Conservation (phyloP, 1,140 invertebrate species). For the Zophobas atratus region DNA sequence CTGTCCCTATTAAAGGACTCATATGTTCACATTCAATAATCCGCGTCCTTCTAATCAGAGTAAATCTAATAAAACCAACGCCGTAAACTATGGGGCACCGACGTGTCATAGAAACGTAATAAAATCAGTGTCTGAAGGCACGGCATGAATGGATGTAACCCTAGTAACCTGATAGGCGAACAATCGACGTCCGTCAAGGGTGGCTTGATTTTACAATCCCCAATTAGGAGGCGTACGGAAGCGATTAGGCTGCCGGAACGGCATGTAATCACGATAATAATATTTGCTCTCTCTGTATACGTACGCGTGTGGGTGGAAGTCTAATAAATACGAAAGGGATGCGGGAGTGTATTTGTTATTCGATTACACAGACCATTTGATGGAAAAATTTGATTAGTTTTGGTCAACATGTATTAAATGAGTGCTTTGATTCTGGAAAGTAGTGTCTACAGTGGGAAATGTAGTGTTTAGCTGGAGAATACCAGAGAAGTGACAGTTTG, state of each 20-base stretch:
- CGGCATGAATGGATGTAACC: constrained; percentile 44
- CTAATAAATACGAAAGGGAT: constrained; percentile 19
- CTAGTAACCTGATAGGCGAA: constrained; percentile 45
- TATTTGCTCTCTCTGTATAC: neutral
- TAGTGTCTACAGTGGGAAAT: too few species aligned
- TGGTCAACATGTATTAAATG: neutral
- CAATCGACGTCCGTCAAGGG: constrained; percentile 46
- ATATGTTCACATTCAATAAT: constrained; percentile 12
- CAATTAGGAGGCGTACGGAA: constrained; percentile 45
- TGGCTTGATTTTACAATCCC: constrained; percentile 50
- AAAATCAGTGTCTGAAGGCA: constrained; percentile 41
- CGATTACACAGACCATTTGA: constrained; percentile 19
- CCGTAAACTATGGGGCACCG: constrained; percentile 10
- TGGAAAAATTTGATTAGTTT: constrained; percentile 25
- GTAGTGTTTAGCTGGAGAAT: too few species aligned
- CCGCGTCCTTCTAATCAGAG: constrained; percentile 16
- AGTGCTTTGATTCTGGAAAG: too few species aligned
- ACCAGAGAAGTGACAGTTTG: too few species aligned
- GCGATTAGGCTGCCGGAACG: constrained; percentile 26
- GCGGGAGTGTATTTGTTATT: constrained; percentile 17
- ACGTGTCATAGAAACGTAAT: constrained; percentile 46
- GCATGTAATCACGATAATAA: constrained; percentile 29
- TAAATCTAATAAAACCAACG: constrained; percentile 41
- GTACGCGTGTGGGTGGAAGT: neutral
- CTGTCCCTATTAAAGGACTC: neutral